These are phyloP conservation scores for Hypsibius dujardini DNA, from an alignment of 1,140 invertebrate species.

Conservation along the genomic window DNA sequence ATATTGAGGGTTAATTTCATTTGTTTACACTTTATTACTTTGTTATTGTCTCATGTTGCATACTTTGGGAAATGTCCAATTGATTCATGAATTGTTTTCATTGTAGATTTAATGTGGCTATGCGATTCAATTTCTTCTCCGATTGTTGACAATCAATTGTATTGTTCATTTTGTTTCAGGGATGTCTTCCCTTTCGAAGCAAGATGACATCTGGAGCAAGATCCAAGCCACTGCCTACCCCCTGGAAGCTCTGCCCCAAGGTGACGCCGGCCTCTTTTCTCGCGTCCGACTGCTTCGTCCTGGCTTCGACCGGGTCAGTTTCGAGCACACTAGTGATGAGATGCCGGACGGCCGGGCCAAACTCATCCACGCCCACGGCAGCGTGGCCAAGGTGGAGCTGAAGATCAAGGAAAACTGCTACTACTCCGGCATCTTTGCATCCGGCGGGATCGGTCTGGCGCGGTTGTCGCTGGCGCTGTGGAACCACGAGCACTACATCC, in stretches of 20 bases:
- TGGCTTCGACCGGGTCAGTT: neutral
- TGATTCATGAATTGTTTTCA: too few relatives aligned
- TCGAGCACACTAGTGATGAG: neutral
- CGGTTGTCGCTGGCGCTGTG: neutral
- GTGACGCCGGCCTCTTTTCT: neutral
- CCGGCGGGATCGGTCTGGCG: neutral
- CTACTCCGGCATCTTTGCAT: neutral
- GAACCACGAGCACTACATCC: neutral
- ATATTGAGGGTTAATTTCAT: too few relatives aligned
- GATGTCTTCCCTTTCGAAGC: too few relatives aligned
- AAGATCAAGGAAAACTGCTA: neutral
- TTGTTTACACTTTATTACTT: too few relatives aligned
- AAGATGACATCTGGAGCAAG: neutral
- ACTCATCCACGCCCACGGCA: slow-evolving; percentile 2
- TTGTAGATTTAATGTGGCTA: too few relatives aligned
- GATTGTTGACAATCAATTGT: too few relatives aligned
- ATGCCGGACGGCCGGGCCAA: neutral
- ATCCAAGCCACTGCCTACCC: neutral
- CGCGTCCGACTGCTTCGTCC: neutral
- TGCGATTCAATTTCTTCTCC: too few relatives aligned
- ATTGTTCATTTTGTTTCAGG: too few relatives aligned
- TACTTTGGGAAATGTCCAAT: too few relatives aligned
- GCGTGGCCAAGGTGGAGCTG: slow-evolving; percentile 11
- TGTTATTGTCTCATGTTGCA: too few relatives aligned
- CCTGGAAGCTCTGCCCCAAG: neutral